These are phyloP conservation scores for Pocillopora grandis DNA, from an alignment of 92 coral and sea anemone genomes.

Conservation along the genomic window DNA sequence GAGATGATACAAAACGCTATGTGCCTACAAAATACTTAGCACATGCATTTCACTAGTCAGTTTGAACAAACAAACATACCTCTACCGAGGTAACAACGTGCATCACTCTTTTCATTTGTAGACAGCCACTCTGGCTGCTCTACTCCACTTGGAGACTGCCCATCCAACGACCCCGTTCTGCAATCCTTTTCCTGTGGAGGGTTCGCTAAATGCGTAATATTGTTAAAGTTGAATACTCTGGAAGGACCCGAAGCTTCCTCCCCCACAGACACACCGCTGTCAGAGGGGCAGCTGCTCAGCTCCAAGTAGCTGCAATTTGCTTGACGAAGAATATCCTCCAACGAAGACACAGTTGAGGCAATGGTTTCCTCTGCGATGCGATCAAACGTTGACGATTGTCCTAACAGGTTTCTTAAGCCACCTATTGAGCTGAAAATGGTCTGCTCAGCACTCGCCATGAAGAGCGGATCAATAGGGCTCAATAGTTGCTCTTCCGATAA, in stretches of 20 bases:
- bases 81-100: not conserved
- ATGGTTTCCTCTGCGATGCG: constrained; percentile 54
- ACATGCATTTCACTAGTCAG: not conserved
- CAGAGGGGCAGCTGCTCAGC: constrained; percentile 28
- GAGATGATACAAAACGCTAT: not conserved
- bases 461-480: constrained; percentile 25
- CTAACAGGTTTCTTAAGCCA: constrained; percentile 33
- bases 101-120: not conserved
- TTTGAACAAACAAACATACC: constrained; percentile 9
- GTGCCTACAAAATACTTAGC: not conserved
- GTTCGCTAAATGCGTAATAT: not conserved
- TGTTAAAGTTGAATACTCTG: not conserved
- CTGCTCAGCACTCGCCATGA: constrained; percentile 24
- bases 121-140: not conserved
- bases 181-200: not conserved
- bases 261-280: constrained; percentile 26
- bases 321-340: constrained; percentile 51
- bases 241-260: constrained; percentile 8
- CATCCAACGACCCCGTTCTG: not conserved
- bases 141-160: not conserved
- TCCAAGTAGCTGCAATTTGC: constrained; percentile 21
- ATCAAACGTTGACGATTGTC: constrained; percentile 41
- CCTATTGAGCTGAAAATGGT: constrained; percentile 53
- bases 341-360: constrained; percentile 40
- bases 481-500: not conserved